phyloP scores from a whole-genome alignment of 2,797 vertebrate genomes.

The Megalops cyprinoides region DNA sequence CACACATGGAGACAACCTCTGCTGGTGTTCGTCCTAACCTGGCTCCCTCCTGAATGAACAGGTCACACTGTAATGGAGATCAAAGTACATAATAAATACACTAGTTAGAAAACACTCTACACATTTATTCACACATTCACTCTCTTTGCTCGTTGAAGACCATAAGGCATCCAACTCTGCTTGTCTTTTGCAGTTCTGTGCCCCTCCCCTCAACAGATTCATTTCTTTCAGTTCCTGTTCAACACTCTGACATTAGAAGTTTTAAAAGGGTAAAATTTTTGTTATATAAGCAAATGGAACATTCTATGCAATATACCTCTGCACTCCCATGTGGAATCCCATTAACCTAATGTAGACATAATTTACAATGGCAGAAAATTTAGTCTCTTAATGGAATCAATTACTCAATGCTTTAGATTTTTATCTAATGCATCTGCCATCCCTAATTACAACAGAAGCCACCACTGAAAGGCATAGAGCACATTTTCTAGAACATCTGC shows the following conservation, averaged over 20 bases:
- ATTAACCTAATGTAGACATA: no score
- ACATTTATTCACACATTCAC: neutral
- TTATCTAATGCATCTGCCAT: neutral
- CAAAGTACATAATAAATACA: neutral
- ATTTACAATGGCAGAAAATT: no score
- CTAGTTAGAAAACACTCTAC: neutral
- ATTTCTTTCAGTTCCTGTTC: no score
- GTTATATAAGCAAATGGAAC: no score
- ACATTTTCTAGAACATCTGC: neutral
- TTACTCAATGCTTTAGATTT: neutral
- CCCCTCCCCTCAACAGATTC: no score
- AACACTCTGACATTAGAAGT: no score
- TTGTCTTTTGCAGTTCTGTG: no score
- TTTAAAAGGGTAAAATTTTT: no score
- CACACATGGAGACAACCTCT: conserved; percentile 96
- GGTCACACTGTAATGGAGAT: conserved; percentile 84
- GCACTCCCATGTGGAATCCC: no score
- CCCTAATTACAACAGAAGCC: neutral
- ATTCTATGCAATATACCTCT: no score
- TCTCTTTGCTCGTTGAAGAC: no score
- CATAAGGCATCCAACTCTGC: no score
- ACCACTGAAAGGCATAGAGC: neutral
- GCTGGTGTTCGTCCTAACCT: conserved; percentile 94
- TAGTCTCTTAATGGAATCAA: neutral
- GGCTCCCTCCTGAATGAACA: conserved; percentile 98